Conservation (phyloP, 2,113 vertebrate species). For the Indicator maculatus region DNA sequence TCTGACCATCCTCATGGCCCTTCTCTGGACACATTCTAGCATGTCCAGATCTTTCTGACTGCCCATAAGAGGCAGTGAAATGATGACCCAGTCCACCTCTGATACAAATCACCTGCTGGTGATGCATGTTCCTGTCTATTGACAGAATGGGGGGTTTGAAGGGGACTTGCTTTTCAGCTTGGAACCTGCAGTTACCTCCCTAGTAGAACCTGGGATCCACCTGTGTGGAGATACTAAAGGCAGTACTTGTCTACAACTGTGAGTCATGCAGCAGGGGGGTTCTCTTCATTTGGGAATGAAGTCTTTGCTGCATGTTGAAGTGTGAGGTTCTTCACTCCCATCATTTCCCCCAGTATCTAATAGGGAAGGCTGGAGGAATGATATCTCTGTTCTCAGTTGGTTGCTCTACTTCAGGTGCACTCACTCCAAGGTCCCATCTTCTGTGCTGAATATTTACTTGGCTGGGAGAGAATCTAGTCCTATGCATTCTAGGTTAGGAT, state of each 20-base stretch:
- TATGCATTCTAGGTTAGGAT: background rate
- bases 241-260: background rate
- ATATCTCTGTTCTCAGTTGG: background rate
- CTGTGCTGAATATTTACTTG: background rate
- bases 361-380: background rate
- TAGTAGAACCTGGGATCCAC: background rate
- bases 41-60: too few species aligned
- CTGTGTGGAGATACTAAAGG: background rate
- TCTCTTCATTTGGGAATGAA: background rate
- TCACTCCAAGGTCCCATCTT: background rate
- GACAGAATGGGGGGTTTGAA: background rate
- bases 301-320: background rate
- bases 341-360: background rate
- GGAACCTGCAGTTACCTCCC: background rate
- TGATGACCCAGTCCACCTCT: background rate
- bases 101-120: accelerated
- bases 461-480: background rate
- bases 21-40: too few species aligned
- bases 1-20: too few species aligned
- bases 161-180: background rate
- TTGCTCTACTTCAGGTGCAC: background rate
- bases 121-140: background rate
- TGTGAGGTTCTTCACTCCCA: background rate
- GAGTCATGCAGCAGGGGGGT: background rate
- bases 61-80: background rate